Percentiles rank a stretch among this genome's conserved stretches.
Conservation (phyloP, 1,140 invertebrate genomes). For the Drosophila sturtevanti region DNA sequence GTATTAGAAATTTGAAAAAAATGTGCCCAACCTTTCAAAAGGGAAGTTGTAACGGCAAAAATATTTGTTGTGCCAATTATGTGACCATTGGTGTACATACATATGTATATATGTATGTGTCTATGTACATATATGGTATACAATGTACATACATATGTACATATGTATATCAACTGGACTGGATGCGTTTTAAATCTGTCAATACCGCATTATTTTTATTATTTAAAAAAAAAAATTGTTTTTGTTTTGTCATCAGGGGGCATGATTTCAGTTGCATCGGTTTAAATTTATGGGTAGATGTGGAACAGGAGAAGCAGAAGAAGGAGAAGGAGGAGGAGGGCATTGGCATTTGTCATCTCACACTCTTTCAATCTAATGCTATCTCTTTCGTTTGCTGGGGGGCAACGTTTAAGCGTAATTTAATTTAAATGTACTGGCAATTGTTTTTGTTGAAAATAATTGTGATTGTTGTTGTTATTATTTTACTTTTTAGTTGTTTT, state of each 20-base stretch:
- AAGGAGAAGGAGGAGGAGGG: not conserved
- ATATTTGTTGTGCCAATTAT: no score
- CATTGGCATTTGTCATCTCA: not conserved
- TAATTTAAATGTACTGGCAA: constrained; percentile 60
- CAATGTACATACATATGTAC: no score
- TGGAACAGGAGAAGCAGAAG: not conserved
- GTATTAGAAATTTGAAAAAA: no score
- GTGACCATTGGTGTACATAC: no score
- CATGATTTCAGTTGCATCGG: not conserved
- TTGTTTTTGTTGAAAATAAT: constrained; percentile 53
- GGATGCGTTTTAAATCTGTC: not conserved
- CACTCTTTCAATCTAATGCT: not conserved
- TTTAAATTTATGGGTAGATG: not conserved
- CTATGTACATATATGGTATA: no score
- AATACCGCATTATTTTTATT: not conserved
- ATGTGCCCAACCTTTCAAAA: no score
- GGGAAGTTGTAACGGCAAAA: no score
- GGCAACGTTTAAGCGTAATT: constrained; percentile 63
- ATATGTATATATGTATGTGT: no score
- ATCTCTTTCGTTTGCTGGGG: constrained; percentile 38
- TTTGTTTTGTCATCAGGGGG: not conserved
- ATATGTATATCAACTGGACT: not conserved
- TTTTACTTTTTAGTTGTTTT: not conserved
- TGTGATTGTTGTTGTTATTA: constrained; percentile 46
- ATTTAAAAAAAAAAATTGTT: not conserved